Evolutionary conservation across 1,140 invertebrate genomes (phyloP).

Genomic region (Drosophila bocqueti): DNA sequence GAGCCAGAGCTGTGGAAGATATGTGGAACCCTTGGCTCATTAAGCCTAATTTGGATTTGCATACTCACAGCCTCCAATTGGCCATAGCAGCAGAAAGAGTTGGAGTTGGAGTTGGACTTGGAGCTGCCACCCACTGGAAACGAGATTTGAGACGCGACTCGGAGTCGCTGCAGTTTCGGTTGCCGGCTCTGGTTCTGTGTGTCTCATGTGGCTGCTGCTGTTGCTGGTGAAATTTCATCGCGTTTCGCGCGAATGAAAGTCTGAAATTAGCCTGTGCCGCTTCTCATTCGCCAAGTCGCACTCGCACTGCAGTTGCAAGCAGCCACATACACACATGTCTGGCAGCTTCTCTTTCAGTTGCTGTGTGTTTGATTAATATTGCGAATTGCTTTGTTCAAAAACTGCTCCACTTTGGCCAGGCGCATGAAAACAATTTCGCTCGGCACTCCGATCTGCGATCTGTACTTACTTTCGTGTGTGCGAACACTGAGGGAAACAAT

Average conservation of each 20-base stretch:
- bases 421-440: conserved; percentile 81
- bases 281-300: conserved; percentile 68
- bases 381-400: conserved; percentile 84
- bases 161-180: conserved; percentile 18
- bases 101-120: conserved; percentile 2
- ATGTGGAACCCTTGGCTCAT: conserved; percentile 71
- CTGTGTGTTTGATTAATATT: conserved; percentile 76
- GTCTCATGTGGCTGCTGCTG: conserved; percentile 41
- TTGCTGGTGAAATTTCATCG: conserved; percentile 83
- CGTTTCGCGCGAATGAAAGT: conserved; percentile 83
- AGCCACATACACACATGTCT: conserved; percentile 48
- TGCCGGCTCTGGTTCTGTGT: conserved; percentile 58
- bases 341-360: conserved; percentile 34
- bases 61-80: conserved; percentile 39
- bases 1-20: background rate
- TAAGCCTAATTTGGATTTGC: conserved; percentile 72
- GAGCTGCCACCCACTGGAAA: conserved; percentile 29
- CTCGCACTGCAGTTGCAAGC: conserved; percentile 34
- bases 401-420: conserved; percentile 77
- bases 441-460: conserved; percentile 22
- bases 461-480: conserved; percentile 18
- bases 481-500: conserved; percentile 4
- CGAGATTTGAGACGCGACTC: conserved; percentile 25
- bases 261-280: conserved; percentile 81
- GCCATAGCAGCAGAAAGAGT: conserved; percentile 12